A percentile compares a stretch with the other conserved stretches of the same genome.
phyloP scores from a whole-genome alignment of 2,113 vertebrate genomes.

The Anoplopoma fimbria region DNA sequence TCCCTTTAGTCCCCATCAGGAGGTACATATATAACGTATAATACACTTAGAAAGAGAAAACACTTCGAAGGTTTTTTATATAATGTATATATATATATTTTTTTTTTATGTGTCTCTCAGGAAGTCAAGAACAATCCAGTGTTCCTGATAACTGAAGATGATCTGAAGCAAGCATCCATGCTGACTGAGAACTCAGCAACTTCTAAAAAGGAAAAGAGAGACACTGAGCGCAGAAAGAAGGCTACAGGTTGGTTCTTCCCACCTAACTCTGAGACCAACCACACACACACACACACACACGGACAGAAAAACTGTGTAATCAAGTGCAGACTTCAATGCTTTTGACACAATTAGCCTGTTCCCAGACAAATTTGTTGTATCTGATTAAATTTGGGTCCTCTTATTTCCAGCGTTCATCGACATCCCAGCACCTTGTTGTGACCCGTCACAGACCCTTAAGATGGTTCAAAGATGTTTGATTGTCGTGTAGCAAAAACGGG shows the following conservation, averaged over 20 bases:
- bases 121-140: constrained; percentile 94
- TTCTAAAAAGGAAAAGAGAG: constrained; percentile 93
- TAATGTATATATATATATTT: background rate
- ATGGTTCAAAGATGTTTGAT: too few species aligned
- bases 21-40: background rate
- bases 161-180: constrained; percentile 86
- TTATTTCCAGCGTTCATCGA: too few species aligned
- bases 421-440: too few species aligned
- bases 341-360: background rate
- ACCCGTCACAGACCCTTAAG: too few species aligned
- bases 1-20: background rate
- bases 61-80: too few species aligned
- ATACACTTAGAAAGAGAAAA: background rate
- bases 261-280: background rate
- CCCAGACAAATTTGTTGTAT: background rate
- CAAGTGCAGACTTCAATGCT: background rate
- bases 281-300: background rate
- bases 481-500: too few species aligned
- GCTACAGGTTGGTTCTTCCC: constrained; percentile 83
- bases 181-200: constrained; percentile 80
- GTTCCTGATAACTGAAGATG: constrained; percentile 93
- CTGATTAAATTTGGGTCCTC: background rate
- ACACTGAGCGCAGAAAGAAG: constrained; percentile 91
- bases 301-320: background rate
- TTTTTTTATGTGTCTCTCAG: constrained; percentile 73